Conservation (phyloP, 2,797 vertebrate genomes). For the Galaxias olidus region DNA sequence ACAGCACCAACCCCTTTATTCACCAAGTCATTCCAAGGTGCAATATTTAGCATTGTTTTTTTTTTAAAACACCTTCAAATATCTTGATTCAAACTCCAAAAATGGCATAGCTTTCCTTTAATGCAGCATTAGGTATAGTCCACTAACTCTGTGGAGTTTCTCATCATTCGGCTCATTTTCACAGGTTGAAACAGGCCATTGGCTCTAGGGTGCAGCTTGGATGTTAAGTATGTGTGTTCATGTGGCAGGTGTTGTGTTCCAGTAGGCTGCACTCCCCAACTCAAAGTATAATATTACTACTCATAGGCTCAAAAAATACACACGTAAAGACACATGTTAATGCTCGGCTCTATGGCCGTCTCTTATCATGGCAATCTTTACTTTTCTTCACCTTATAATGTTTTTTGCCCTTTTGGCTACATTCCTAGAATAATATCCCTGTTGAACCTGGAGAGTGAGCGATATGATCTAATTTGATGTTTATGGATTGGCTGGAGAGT, state of each 20-base stretch:
- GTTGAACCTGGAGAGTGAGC: conserved; percentile 1
- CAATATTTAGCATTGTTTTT: too few relatives aligned
- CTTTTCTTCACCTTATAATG: conserved; percentile 34
- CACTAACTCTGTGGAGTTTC: neutral
- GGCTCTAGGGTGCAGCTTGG: conserved; percentile 41
- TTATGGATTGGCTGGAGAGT: too few relatives aligned
- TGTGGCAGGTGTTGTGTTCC: conserved; percentile 31
- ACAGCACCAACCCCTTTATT: too few relatives aligned
- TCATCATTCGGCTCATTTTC: conserved; percentile 11
- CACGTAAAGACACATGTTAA: neutral
- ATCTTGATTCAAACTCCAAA: too few relatives aligned
- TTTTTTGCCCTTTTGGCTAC: conserved; percentile 45
- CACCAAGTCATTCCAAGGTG: too few relatives aligned
- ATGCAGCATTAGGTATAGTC: conserved; percentile 7
- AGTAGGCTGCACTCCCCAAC: conserved; percentile 20
- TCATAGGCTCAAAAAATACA: neutral
- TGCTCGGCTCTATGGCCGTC: too few relatives aligned
- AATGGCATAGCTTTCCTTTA: neutral
- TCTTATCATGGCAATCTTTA: neutral
- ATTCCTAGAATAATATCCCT: conserved; percentile 41
- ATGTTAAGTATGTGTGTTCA: conserved; percentile 6
- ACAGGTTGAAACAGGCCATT: conserved; percentile 52
- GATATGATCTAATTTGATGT: too few relatives aligned
- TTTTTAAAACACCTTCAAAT: too few relatives aligned
- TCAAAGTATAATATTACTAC: neutral